Conservation (phyloP, 2,797 vertebrate species). For the Limosa lapponica region DNA sequence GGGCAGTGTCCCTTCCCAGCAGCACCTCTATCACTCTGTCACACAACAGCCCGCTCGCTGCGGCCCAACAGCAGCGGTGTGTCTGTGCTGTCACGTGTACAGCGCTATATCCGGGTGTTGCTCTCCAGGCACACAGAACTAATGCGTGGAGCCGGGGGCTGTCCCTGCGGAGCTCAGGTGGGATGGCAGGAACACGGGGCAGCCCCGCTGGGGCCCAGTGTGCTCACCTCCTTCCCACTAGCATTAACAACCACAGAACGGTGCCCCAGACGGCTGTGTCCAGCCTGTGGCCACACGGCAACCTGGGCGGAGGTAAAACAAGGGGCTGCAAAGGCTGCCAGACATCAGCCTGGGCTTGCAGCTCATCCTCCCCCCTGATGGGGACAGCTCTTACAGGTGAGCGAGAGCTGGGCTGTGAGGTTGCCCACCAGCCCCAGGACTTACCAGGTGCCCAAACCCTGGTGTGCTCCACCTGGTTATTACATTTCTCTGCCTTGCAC, state of each 20-base stretch:
- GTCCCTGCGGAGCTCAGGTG: fast-evolving
- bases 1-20: neutral
- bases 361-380: neutral
- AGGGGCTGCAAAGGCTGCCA: neutral
- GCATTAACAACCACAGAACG: neutral
- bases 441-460: neutral
- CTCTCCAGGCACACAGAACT: neutral
- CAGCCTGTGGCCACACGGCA: neutral
- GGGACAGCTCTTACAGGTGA: neutral
- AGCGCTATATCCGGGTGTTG: neutral
- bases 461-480: neutral
- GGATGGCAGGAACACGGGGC: neutral
- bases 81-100: neutral
- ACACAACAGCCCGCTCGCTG: neutral
- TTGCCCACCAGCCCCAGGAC: neutral
- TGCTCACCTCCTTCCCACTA: neutral
- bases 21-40: neutral
- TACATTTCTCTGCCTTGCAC: neutral
- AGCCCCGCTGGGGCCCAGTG: neutral
- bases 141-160: fast-evolving
- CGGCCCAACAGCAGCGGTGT: neutral
- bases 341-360: neutral
- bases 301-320: neutral
- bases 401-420: neutral
- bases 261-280: neutral